Evolutionary conservation across 1,140 invertebrate genomes (phyloP).

Genomic region (Chrysopa pallens): DNA sequence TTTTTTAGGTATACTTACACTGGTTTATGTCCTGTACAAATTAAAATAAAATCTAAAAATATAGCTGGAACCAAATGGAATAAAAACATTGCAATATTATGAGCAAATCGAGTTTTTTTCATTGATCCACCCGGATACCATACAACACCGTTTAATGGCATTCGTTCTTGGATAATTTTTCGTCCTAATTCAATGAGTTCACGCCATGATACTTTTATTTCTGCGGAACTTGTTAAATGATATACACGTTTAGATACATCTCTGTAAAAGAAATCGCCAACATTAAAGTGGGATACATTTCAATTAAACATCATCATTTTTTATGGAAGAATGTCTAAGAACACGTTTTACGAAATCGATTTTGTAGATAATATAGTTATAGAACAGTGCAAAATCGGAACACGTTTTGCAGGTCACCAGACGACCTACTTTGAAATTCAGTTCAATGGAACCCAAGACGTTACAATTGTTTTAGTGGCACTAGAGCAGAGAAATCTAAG

Average conservation of each 20-base stretch:
- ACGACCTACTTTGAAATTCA: no score
- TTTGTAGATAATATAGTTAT: no score
- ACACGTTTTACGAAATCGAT: no score
- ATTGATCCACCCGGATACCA: constrained; percentile 82
- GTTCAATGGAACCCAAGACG: no score
- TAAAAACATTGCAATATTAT: constrained; percentile 61
- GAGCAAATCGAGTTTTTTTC: constrained; percentile 56
- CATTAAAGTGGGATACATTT: neutral
- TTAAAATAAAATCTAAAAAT: constrained; percentile 55
- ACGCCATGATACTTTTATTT: constrained; percentile 65
- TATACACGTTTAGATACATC: constrained; percentile 29
- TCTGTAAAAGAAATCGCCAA: constrained; percentile 9
- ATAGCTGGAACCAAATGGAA: constrained; percentile 76
- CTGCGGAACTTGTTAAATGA: constrained; percentile 52
- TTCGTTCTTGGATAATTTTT: constrained; percentile 45
- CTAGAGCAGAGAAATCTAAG: no score
- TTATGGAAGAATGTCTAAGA: no score
- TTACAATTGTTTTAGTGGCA: no score
- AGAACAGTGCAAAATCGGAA: no score
- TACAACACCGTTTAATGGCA: constrained; percentile 60
- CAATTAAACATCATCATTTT: neutral
- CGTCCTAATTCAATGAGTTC: constrained; percentile 73
- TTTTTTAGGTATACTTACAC: constrained; percentile 60
- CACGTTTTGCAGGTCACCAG: no score
- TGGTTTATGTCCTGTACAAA: constrained; percentile 61